Evolutionary conservation across 2,888 invertebrate species (phyloP).

Genomic region (Agriopis marginaria): DNA sequence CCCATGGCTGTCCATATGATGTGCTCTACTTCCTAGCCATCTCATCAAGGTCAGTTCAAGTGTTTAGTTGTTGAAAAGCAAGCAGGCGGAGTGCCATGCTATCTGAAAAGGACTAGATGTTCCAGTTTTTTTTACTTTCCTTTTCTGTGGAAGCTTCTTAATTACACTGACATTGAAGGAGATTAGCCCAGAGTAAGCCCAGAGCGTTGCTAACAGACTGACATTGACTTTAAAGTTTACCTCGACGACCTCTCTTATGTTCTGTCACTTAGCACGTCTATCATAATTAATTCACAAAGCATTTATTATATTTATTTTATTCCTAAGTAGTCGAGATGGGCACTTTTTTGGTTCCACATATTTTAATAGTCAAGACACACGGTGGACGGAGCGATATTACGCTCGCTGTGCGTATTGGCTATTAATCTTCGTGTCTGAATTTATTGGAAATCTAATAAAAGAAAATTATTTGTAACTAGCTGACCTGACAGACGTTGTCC

Average conservation of each 20-base stretch:
- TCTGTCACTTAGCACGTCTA: conserved; percentile 16
- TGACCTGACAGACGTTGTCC: too few species aligned
- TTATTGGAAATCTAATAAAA: too few species aligned
- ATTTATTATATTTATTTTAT: not conserved
- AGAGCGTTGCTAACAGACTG: conserved; percentile 8
- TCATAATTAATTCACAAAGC: conserved; percentile 17
- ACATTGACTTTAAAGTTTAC: conserved; percentile 22
- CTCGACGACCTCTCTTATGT: conserved; percentile 19
- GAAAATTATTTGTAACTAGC: too few species aligned
- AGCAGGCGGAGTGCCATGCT: too few species aligned
- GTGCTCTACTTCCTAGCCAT: too few species aligned
- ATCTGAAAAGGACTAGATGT: too few species aligned
- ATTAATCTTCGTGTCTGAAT: too few species aligned
- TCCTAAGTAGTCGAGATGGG: not conserved
- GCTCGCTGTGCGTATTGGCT: not conserved
- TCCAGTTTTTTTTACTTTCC: too few species aligned
- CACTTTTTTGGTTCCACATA: not conserved
- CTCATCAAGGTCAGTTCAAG: too few species aligned
- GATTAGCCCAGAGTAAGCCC: conserved; percentile 2
- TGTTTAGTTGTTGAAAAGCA: too few species aligned
- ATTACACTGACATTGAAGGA: conserved; percentile 9
- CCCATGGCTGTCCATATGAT: too few species aligned
- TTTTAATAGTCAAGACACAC: too few species aligned
- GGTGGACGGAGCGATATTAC: not conserved
- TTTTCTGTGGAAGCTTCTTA: not conserved